Evolutionary conservation across 2,113 vertebrate genomes (phyloP).

Genomic region (Bufo bufo): DNA sequence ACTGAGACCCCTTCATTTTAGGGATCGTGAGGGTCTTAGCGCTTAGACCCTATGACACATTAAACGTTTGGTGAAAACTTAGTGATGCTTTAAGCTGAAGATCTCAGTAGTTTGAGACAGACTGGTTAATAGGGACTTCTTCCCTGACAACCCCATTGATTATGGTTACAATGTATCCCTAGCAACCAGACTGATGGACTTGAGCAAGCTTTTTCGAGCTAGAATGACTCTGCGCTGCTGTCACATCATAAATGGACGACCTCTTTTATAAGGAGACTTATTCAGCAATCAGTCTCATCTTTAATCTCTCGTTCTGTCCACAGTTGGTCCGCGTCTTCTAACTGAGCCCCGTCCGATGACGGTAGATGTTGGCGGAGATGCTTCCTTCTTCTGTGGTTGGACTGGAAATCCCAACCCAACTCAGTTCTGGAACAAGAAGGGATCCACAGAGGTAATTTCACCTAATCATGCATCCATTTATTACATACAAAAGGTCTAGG

Average conservation of each 20-base stretch:
- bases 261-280: not conserved
- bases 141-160: not conserved
- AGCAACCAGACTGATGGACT: not conserved
- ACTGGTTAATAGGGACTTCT: not conserved
- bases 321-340: constrained; percentile 85
- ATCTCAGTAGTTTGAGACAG: not conserved
- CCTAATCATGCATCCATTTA: not conserved
- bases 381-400: constrained; percentile 87
- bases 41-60: no score
- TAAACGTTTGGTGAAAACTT: no score
- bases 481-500: not conserved
- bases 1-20: no score
- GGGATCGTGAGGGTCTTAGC: no score
- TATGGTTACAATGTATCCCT: not conserved
- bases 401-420: constrained; percentile 86
- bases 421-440: constrained; percentile 86
- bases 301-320: not conserved
- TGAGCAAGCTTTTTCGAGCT: not conserved
- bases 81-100: no score
- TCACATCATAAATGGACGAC: not conserved
- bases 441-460: constrained; percentile 78
- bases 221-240: not conserved
- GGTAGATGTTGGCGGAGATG: constrained; percentile 82
- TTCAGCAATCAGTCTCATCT: not conserved
- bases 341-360: constrained; percentile 79